A percentile compares a stretch with the other conserved stretches of the same genome.
phyloP scores from a whole-genome alignment of 2,888 invertebrate genomes.

The Troides aeacus region DNA sequence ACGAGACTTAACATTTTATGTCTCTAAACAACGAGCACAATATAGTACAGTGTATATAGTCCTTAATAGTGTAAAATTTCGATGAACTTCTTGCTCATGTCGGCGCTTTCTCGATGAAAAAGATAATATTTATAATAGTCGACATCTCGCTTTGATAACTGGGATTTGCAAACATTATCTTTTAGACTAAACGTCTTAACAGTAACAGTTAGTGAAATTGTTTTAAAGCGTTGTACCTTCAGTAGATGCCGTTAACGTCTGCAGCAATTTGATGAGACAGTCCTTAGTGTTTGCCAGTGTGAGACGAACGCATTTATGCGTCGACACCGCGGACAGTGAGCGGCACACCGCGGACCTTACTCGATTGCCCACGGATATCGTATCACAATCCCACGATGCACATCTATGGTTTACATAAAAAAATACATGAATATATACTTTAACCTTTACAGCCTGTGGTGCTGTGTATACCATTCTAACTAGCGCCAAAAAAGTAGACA shows the following conservation, averaged over 20 bases:
- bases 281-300: conserved; percentile 62
- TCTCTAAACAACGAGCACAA: too few species aligned
- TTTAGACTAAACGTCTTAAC: background rate
- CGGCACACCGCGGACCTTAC: conserved; percentile 54
- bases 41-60: too few species aligned
- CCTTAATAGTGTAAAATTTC: too few species aligned
- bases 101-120: too few species aligned
- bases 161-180: too few species aligned
- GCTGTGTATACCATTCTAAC: too few species aligned
- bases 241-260: conserved; percentile 48
- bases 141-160: too few species aligned
- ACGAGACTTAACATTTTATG: too few species aligned
- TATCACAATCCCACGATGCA: conserved; percentile 47
- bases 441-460: too few species aligned
- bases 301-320: conserved; percentile 53
- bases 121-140: too few species aligned
- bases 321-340: conserved; percentile 48
- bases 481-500: too few species aligned
- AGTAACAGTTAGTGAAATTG: background rate
- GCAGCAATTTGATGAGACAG: conserved; percentile 57
- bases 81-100: too few species aligned
- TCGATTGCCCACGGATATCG: conserved; percentile 33
- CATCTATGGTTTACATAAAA: conserved; percentile 45
- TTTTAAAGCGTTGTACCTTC: conserved; percentile 43
- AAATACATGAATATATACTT: background rate